These are phyloP conservation scores for Amblyornis subalaris DNA, from an alignment of 2,113 vertebrate genomes.

Conservation along the genomic window DNA sequence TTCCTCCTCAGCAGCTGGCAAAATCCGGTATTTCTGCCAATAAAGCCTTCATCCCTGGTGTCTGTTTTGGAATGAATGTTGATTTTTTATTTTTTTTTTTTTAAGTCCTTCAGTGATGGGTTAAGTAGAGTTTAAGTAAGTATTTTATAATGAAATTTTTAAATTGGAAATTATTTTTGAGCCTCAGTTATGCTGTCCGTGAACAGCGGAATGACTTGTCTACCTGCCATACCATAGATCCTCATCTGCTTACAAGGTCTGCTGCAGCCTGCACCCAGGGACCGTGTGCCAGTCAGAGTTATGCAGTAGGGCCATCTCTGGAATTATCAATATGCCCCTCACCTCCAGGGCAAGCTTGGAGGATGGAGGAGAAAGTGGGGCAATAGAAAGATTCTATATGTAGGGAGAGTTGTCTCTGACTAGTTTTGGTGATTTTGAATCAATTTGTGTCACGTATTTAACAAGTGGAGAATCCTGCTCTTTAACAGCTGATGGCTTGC, in stretches of 20 bases:
- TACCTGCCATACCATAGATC: not conserved
- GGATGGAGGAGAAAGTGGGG: not conserved
- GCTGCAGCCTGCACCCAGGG: not conserved
- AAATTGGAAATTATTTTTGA: not conserved
- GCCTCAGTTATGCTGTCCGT: not conserved
- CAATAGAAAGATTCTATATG: not conserved
- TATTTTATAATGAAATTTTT: not conserved
- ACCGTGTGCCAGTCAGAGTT: accelerated
- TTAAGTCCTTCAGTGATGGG: not conserved
- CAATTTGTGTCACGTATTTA: not conserved
- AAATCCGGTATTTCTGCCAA: not conserved
- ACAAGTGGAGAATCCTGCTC: not conserved
- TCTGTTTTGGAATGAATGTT: not conserved
- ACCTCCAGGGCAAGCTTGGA: not conserved
- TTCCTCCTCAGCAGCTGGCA: not conserved
- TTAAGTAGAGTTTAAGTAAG: not conserved
- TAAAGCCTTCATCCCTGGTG: not conserved
- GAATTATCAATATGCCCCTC: not conserved
- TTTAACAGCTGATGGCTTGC: not conserved
- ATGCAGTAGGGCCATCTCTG: not conserved
- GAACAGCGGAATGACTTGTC: not conserved
- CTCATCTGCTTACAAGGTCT: not conserved
- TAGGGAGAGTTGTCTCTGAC: not conserved
- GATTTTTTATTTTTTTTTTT: not conserved
- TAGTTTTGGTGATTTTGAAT: not conserved